These are phyloP conservation scores for Eustalomyia histrio DNA, from an alignment of 2,888 invertebrate genomes.

Conservation along the genomic window DNA sequence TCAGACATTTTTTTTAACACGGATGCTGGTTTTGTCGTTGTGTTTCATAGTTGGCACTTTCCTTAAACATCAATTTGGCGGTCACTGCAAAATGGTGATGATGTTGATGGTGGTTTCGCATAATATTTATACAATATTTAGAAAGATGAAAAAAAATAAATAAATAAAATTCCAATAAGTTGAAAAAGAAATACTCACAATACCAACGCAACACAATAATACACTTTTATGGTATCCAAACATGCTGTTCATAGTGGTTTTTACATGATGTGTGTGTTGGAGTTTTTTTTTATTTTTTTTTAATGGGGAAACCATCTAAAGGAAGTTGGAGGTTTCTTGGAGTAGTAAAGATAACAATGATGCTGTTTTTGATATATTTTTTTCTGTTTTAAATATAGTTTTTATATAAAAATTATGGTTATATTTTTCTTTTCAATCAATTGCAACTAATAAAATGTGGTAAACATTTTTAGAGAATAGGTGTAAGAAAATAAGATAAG, in stretches of 20 bases:
- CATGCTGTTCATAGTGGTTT: constrained; percentile 54
- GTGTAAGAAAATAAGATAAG: constrained; percentile 25
- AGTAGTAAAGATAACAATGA: constrained; percentile 37
- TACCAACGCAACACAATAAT: constrained; percentile 45
- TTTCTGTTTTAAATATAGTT: constrained; percentile 30
- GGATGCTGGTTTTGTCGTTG: constrained; percentile 45
- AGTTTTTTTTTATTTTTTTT: constrained; percentile 40
- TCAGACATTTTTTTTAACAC: constrained; percentile 29
- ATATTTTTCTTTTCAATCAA: neutral
- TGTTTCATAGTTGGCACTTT: constrained; percentile 45
- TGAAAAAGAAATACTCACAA: constrained; percentile 46
- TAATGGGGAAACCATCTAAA: constrained; percentile 61
- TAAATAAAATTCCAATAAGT: constrained; percentile 16
- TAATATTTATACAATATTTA: neutral
- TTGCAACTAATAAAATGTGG: constrained; percentile 14
- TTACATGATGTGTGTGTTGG: constrained; percentile 31
- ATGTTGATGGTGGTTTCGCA: constrained; percentile 35
- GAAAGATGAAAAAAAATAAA: neutral
- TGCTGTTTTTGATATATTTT: neutral
- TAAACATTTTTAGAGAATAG: neutral
- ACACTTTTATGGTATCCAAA: constrained; percentile 63
- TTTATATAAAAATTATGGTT: neutral
- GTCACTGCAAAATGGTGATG: constrained; percentile 33
- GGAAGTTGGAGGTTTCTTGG: constrained; percentile 61
- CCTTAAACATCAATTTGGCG: constrained; percentile 60